phyloP scores from a whole-genome alignment of 2,113 vertebrate species.

The Gallinago paraguaiae region DNA sequence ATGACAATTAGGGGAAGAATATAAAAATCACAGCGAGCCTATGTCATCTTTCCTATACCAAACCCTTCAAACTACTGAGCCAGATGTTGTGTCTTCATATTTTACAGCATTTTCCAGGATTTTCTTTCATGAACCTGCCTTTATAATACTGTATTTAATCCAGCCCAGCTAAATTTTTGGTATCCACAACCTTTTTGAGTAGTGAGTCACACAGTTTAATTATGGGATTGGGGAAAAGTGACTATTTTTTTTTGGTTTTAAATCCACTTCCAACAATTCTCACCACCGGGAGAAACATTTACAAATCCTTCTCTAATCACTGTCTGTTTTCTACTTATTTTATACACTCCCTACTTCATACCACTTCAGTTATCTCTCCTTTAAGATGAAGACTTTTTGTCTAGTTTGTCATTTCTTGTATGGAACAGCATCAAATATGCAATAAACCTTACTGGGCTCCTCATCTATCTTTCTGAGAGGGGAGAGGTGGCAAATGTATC shows the following conservation, averaged over 20 bases:
- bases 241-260: not conserved
- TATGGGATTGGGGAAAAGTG: not conserved
- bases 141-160: not conserved
- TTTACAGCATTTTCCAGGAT: not conserved
- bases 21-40: not conserved
- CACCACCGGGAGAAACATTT: not conserved
- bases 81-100: not conserved
- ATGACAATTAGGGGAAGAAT: not conserved
- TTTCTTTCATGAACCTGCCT: not conserved
- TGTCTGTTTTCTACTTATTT: not conserved
- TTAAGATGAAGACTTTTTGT: not conserved
- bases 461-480: not conserved
- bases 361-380: not conserved
- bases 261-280: not conserved
- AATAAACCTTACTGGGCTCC: not conserved
- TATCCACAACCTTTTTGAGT: not conserved
- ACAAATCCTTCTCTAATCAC: not conserved
- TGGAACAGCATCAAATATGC: not conserved
- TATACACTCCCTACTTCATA: not conserved
- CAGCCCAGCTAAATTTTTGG: not conserved
- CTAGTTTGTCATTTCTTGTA: not conserved
- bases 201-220: not conserved
- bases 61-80: not conserved
- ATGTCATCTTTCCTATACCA: not conserved
- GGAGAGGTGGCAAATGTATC: not conserved